phyloP scores from a whole-genome alignment of 1,140 invertebrate species.

The Vollenhovia emeryi region DNA sequence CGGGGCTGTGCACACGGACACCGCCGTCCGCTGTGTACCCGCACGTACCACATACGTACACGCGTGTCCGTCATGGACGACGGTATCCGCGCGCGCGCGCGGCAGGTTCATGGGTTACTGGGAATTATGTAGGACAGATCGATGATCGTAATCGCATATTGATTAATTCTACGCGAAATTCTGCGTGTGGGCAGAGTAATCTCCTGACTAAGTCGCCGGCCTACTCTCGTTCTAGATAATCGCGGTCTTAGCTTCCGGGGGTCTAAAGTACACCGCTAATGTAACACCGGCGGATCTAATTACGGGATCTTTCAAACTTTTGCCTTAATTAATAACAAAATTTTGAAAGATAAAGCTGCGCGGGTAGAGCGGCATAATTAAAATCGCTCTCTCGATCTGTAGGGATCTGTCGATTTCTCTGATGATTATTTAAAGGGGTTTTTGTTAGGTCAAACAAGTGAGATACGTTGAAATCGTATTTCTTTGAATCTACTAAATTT shows the following conservation, averaged over 20 bases:
- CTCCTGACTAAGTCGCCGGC: conserved; percentile 5
- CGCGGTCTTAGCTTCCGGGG: background rate
- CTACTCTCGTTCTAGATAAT: background rate
- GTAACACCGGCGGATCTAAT: background rate
- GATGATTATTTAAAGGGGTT: background rate
- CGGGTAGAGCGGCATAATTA: background rate
- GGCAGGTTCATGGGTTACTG: background rate
- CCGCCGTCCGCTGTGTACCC: background rate
- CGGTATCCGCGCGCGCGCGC: too few species aligned
- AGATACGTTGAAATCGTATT: too few species aligned
- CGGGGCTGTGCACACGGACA: background rate
- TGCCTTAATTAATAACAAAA: conserved; percentile 8
- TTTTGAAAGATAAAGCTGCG: conserved; percentile 2
- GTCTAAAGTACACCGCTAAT: background rate
- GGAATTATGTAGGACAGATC: conserved; percentile 49
- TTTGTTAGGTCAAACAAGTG: too few species aligned
- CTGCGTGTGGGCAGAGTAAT: background rate
- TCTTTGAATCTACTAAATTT: too few species aligned
- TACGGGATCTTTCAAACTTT: conserved; percentile 11
- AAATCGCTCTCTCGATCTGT: background rate
- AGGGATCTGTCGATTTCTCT: background rate
- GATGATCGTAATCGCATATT: conserved; percentile 47
- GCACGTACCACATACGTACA: background rate
- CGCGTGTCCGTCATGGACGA: background rate
- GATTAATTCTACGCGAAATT: conserved; percentile 35